Conservation (phyloP, 1,140 invertebrate species). For the Conopomorpha cramerella region DNA sequence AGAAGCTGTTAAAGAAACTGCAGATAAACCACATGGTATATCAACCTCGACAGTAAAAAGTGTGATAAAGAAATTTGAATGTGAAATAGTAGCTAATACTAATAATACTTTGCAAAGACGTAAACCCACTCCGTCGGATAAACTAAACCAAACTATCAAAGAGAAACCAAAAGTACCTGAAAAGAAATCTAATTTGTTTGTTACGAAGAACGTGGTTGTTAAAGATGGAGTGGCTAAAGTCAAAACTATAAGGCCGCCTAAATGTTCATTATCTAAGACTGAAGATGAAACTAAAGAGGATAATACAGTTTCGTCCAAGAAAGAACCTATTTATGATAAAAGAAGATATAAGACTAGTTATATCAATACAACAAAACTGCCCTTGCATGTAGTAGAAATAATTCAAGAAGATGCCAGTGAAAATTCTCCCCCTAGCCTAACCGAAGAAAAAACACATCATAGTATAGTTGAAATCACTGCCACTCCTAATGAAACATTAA, state of each 20-base stretch:
- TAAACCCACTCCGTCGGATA: conserved; percentile 16
- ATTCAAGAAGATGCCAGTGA: conserved; percentile 31
- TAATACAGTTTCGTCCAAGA: conserved; percentile 22
- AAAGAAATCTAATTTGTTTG: conserved; percentile 48
- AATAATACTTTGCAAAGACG: conserved; percentile 24
- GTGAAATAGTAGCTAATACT: conserved; percentile 40
- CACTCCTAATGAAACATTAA: too few relatives aligned
- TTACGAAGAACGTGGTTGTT: conserved; percentile 53
- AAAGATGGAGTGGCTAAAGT: conserved; percentile 55
- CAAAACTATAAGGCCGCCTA: conserved; percentile 34
- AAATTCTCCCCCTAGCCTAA: neutral
- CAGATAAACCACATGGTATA: too few relatives aligned
- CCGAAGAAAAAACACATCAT: conserved; percentile 7
- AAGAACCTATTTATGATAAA: conserved; percentile 43
- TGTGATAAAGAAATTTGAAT: conserved; percentile 49
- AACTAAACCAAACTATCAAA: conserved; percentile 20
- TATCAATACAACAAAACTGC: conserved; percentile 42
- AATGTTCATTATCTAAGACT: conserved; percentile 12
- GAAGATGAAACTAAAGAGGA: conserved; percentile 11
- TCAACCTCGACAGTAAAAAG: conserved; percentile 44
- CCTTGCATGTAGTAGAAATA: conserved; percentile 45
- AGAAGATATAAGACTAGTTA: conserved; percentile 50
- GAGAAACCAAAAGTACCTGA: conserved; percentile 59
- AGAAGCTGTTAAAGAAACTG: conserved; percentile 15
- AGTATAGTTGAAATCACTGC: conserved; percentile 6